These are phyloP conservation scores for Hemibagrus wyckioides DNA, from an alignment of 2,113 vertebrate genomes.

Conservation along the genomic window DNA sequence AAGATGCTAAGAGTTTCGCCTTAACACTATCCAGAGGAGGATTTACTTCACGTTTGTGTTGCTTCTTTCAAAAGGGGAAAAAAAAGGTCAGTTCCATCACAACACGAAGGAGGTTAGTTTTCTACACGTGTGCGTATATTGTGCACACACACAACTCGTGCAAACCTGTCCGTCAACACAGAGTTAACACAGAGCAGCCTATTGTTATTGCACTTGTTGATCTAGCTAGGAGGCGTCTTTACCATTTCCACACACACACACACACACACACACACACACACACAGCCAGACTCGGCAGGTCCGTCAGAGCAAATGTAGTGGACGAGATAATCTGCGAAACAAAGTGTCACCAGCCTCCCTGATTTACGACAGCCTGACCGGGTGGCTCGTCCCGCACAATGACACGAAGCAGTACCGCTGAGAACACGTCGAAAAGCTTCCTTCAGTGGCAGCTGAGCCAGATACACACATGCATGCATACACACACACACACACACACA, in stretches of 20 bases:
- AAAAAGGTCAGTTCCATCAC: not conserved
- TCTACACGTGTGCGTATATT: slow-evolving; percentile 27
- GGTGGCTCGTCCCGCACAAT: slow-evolving; percentile 32
- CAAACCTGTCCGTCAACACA: slow-evolving; percentile 25
- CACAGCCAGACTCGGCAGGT: slow-evolving; percentile 17
- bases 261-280: not conserved
- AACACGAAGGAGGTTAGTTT: slow-evolving; percentile 4
- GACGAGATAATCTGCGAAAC: not conserved
- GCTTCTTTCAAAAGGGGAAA: not conserved
- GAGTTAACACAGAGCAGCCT: slow-evolving; percentile 48
- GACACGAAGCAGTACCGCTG: slow-evolving; percentile 33
- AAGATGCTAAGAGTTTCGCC: slow-evolving; percentile 3
- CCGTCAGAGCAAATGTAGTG: not conserved
- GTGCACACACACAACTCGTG: slow-evolving; percentile 33
- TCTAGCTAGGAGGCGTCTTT: slow-evolving; percentile 37
- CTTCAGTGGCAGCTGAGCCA: slow-evolving; percentile 24
- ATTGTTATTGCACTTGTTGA: slow-evolving; percentile 55
- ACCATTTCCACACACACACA: not conserved
- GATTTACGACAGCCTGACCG: slow-evolving; percentile 37
- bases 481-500: slow-evolving; percentile 19
- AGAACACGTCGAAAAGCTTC: slow-evolving; percentile 34
- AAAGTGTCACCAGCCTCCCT: slow-evolving; percentile 8
- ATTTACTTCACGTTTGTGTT: not conserved
- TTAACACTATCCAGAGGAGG: not conserved
- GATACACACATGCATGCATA: slow-evolving; percentile 34